Percentiles rank a stretch among this genome's conserved stretches.
phyloP scores from a whole-genome alignment of 2,113 vertebrate species.

The Otis tarda region DNA sequence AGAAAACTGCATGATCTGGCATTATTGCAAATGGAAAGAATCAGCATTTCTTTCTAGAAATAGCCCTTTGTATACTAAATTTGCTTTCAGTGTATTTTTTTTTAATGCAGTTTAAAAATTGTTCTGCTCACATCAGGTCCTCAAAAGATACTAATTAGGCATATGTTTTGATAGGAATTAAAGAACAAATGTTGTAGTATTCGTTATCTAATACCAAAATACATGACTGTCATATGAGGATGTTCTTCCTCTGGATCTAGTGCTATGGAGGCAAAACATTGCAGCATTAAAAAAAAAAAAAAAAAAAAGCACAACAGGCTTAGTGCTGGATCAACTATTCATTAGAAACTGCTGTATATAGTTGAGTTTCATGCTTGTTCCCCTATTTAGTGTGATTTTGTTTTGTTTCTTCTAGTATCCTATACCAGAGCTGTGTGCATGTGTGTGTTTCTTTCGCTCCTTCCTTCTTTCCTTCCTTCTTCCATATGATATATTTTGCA shows the following conservation, averaged over 20 bases:
- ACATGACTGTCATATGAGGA: neutral
- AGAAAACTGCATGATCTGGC: neutral
- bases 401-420: neutral
- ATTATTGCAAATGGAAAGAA: conserved; percentile 11
- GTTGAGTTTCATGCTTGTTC: neutral
- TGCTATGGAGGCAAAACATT: neutral
- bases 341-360: neutral
- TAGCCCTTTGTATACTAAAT: neutral
- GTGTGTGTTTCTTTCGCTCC: neutral
- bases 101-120: neutral
- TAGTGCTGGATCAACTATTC: neutral
- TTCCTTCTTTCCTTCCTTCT: neutral
- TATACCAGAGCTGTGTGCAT: neutral
- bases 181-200: neutral
- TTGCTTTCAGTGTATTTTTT: neutral
- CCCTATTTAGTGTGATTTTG: neutral
- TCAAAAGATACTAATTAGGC: neutral
- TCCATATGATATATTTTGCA: neutral
- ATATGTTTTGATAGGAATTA: neutral
- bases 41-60: neutral
- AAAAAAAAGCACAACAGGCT: neutral
- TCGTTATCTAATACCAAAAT: neutral
- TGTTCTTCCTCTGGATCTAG: neutral
- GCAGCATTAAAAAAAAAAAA: neutral
- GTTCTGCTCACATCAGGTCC: neutral